Base-by-base conservation (phyloP, 2,888 invertebrate genomes). In the Eupsilia transversa region DNA sequence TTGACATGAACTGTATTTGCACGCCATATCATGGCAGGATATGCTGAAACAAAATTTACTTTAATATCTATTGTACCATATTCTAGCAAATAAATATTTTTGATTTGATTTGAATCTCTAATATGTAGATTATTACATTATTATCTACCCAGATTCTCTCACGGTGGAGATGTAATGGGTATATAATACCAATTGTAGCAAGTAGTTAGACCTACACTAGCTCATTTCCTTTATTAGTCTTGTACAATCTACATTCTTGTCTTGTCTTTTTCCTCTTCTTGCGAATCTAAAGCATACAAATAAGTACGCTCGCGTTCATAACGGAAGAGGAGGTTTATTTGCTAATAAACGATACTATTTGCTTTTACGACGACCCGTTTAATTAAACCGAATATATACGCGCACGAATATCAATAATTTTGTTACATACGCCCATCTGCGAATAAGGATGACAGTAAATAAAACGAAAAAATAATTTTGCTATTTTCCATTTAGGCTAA, bases 331-430 rank as follows among this genome's bases (percentile, higher is more conserved):
- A 72, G 65, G 69, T 85, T 85, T 87, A 86, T 82, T 85, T 82
- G 80, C 78, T 77, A 81, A 74, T 78, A 80, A 70, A 78, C 65
- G 85, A 77, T 77, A 82, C 86, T 85, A 88, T 89, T 89, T 88
- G 78, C 79, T 80, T 87, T 89, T 86, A 83, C 83, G 84, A 86
- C 63, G 82, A 23, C 56, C 74, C 65, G 80, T 90, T 89, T 89
- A 87, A 89, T 89, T 90, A 86, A 87, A 85, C 82, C 77, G 80
- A 80, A 80, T 80, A 80, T 83, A 84, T 81, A 80, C 74, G 79
- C 79, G 64, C 63, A 81, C 84, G 80, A 89, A 88, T 84, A 89
- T 85, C 83, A 86, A 88, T 89, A 89, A 87, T 85, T 86, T 83
- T 78, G 78, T 74, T 67, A 74, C 74, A 75, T 56, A 74, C 63